A percentile compares a stretch with the other conserved stretches of the same genome.
phyloP scores from a whole-genome alignment of 2,888 invertebrate species.

The Chaetogeoica ovagalla region DNA sequence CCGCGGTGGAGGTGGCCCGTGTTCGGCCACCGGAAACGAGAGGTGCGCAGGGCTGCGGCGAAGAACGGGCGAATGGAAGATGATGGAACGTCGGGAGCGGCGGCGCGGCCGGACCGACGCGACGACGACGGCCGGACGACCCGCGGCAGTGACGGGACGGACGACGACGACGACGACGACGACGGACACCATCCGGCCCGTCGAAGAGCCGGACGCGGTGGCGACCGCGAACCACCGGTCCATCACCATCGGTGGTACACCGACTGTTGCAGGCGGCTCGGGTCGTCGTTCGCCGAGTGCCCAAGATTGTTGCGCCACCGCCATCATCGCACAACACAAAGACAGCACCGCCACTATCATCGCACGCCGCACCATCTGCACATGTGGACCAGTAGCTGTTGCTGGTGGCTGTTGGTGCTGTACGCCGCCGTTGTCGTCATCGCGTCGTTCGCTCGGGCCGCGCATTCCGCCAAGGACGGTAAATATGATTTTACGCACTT shows the following conservation, averaged over 20 bases:
- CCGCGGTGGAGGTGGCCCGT: background rate
- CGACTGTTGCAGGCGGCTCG: background rate
- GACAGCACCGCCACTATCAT: conserved; percentile 7
- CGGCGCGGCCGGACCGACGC: background rate
- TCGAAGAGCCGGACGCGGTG: background rate
- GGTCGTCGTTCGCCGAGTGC: background rate
- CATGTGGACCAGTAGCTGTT: conserved; percentile 44
- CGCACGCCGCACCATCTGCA: conserved; percentile 24
- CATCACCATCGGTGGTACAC: background rate
- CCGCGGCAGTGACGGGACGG: background rate
- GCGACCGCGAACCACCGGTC: background rate
- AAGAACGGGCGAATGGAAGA: background rate
- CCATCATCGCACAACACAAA: background rate
- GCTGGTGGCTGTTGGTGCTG: conserved; percentile 51
- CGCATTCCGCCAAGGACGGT: conserved; percentile 55
- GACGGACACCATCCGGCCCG: conserved; percentile 22
- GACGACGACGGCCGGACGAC: background rate
- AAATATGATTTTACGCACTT: background rate
- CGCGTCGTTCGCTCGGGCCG: conserved; percentile 54
- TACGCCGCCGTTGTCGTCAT: conserved; percentile 54
- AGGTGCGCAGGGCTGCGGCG: background rate
- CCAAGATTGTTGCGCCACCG: background rate
- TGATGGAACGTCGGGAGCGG: background rate
- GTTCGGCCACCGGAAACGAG: background rate
- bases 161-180: background rate